Conservation (phyloP, 1,140 invertebrate species). For the Arion vulgaris region DNA sequence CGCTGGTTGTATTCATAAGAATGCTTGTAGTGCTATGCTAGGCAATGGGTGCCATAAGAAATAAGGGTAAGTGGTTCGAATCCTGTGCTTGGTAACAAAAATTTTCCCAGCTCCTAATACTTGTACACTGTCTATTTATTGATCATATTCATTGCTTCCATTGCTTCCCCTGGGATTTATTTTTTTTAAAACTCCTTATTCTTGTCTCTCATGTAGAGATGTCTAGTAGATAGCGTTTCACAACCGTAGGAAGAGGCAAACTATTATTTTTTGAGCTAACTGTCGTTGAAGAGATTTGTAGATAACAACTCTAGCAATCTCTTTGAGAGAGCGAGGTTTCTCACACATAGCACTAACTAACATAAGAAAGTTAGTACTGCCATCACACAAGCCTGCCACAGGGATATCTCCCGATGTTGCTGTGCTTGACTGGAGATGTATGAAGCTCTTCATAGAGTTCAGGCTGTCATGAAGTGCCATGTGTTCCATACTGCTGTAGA, state of each 20-base stretch:
- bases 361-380: slow-evolving; percentile 48
- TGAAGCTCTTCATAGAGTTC: slow-evolving; percentile 54
- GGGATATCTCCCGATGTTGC: not conserved
- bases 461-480: slow-evolving; percentile 62
- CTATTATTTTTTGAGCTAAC: slow-evolving; percentile 53
- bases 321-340: slow-evolving; percentile 62
- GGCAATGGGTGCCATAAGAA: too few relatives aligned
- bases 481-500: slow-evolving; percentile 70
- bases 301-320: slow-evolving; percentile 65
- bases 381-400: slow-evolving; percentile 35
- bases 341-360: slow-evolving; percentile 58
- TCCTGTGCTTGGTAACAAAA: too few relatives aligned
- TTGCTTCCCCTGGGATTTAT: too few relatives aligned
- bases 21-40: too few relatives aligned
- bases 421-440: slow-evolving; percentile 49
- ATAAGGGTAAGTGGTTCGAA: too few relatives aligned
- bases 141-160: too few relatives aligned
- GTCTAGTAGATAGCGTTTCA: slow-evolving; percentile 65
- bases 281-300: slow-evolving; percentile 62
- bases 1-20: too few relatives aligned
- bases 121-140: too few relatives aligned
- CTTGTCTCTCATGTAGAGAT: slow-evolving; percentile 38
- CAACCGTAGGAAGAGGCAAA: slow-evolving; percentile 60
- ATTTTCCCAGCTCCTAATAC: too few relatives aligned
- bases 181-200: too few relatives aligned